A percentile compares a stretch with the other conserved stretches of the same genome.
Conservation (phyloP, 2,888 invertebrate genomes). For the Cylindroiulus punctatus region DNA sequence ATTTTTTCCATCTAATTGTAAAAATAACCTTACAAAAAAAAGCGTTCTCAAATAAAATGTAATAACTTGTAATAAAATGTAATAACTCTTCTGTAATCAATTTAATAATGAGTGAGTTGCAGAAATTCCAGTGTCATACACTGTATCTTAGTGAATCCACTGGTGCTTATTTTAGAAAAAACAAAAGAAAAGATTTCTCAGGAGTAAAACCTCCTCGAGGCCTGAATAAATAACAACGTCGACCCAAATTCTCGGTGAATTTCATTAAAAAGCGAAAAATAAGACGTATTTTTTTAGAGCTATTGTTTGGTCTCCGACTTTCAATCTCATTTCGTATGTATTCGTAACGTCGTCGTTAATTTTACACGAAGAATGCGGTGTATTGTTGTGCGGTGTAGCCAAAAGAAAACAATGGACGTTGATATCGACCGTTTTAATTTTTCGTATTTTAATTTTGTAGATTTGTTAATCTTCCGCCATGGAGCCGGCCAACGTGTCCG, state of each 20-base stretch:
- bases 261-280: constrained; percentile 2
- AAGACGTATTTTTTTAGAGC: not conserved
- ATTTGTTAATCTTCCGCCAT: constrained; percentile 51
- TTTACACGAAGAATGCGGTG: not conserved
- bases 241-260: constrained; percentile 16
- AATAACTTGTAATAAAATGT: no score
- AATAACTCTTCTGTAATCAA: no score
- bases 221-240: not conserved
- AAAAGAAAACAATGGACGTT: not conserved
- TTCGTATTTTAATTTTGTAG: not conserved
- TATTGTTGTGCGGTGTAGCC: no score
- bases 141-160: no score
- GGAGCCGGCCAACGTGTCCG: constrained; percentile 63
- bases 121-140: no score
- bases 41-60: no score
- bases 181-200: no score
- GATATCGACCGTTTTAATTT: not conserved
- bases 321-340: not conserved
- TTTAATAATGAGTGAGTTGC: no score
- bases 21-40: no score
- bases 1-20: no score
- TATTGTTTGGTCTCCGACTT: not conserved
- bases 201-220: not conserved
- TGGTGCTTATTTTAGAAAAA: no score
- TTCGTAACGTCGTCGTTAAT: not conserved